Evolutionary conservation across 1,140 invertebrate species (phyloP).

Genomic region (Zaprionus ghesquierei): DNA sequence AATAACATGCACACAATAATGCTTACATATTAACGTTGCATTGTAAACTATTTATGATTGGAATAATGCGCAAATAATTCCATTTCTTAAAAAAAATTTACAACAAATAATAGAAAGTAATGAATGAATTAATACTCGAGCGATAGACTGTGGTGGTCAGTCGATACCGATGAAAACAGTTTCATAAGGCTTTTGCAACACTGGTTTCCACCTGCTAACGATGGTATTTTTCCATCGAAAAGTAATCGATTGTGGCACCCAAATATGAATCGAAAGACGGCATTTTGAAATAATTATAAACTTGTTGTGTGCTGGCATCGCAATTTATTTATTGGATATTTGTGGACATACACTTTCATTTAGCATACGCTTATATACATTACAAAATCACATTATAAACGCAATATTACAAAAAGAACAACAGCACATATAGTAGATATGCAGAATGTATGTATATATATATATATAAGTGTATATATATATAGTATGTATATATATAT

Average conservation of each 20-base stretch:
- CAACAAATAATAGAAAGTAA: slow-evolving; percentile 75
- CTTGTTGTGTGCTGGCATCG: not conserved
- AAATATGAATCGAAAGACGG: not conserved
- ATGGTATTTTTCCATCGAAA: not conserved
- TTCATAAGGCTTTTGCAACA: not conserved
- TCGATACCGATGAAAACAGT: slow-evolving; percentile 1
- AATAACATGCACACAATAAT: not conserved
- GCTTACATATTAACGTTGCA: slow-evolving; percentile 17
- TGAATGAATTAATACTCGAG: slow-evolving; percentile 45
- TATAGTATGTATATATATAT: slow-evolving; percentile 17
- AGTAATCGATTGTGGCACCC: not conserved
- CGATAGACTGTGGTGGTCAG: slow-evolving; percentile 28
- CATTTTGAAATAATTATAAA: not conserved
- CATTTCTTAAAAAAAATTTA: slow-evolving; percentile 62
- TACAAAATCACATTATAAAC: slow-evolving; percentile 70
- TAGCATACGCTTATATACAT: slow-evolving; percentile 46
- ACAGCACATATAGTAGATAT: slow-evolving; percentile 43
- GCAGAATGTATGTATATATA: slow-evolving; percentile 38
- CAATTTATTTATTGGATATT: slow-evolving; percentile 24
- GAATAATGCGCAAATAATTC: slow-evolving; percentile 21
- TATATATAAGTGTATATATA: slow-evolving; percentile 18
- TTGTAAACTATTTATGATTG: slow-evolving; percentile 30
- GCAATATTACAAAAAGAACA: slow-evolving; percentile 69
- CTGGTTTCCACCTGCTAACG: not conserved
- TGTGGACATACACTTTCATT: slow-evolving; percentile 51